Percentiles rank a stretch among this genome's conserved stretches.
Evolutionary conservation across 53 echinoderm and acorn worm genomes (phyloP).

Genomic region (Glandiceps talaboti): DNA sequence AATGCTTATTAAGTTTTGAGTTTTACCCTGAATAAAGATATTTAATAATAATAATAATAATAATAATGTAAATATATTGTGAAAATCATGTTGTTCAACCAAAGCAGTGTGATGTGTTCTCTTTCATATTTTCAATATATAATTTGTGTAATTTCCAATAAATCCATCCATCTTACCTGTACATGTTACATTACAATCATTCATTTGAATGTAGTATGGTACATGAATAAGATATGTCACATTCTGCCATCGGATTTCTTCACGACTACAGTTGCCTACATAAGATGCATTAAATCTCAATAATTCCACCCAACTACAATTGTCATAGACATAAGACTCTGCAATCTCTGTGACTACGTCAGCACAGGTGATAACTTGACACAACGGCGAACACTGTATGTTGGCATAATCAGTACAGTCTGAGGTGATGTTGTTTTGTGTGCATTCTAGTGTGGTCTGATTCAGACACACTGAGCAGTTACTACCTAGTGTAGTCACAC

Average conservation of each 20-base stretch:
- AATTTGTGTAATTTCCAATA: no score
- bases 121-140: no score
- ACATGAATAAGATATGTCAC: constrained; percentile 18
- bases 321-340: constrained; percentile 1
- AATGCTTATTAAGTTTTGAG: no score
- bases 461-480: not conserved
- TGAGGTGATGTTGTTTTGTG: not conserved
- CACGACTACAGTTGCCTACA: constrained; percentile 27
- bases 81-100: no score
- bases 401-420: not conserved
- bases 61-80: no score
- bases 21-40: no score
- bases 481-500: not conserved
- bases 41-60: no score
- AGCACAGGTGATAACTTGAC: not conserved
- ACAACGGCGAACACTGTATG: not conserved
- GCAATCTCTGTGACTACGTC: not conserved
- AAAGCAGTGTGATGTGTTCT: no score
- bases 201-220: constrained; percentile 23
- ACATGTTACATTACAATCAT: constrained; percentile 29
- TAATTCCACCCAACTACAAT: constrained; percentile 3
- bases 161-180: no score
- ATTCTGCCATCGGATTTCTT: constrained; percentile 30
- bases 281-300: not conserved
- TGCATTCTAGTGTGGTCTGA: not conserved